Evolutionary conservation across 2,888 invertebrate genomes (phyloP), one percentile per base, ranked within the genome.

Genomic region (Leptopilina syphax): DNA sequence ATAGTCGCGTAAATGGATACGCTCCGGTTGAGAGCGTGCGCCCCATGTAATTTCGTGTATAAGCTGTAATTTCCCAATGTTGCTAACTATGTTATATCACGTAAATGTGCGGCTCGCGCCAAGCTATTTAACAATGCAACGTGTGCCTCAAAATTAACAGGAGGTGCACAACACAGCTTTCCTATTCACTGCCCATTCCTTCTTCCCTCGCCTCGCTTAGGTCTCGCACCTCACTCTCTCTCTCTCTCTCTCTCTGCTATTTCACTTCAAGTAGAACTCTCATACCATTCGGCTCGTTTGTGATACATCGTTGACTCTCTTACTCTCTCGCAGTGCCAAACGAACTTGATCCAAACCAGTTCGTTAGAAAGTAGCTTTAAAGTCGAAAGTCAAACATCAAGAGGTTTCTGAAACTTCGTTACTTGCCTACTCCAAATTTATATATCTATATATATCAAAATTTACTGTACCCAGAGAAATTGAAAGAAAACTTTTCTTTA

Each of bases 41-140:
- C 79, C 76, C 83, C 81, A 68, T 86, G 85, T 87, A 87, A 87
- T 86, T 86, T 86, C 86, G 81, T 82, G 85, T 85, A 85, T 84
- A 82, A 85, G 84, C 85, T 87, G 87, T 85, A 87, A 87, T 86
- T 87, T 83, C 84, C 84, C 84, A 83, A 82, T 84, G 82, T 80
- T 82, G 80, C 81, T 86, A 85, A 85, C 85, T 86, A 82, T 81
- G 83, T 86, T 87, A 84, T 84, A 83, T 84, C 82, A 77, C 83
- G 80, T 82, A 83, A 84, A 81, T 78, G 83, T 77, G 81, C 47
- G 79, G 84, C 80, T 80, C 82, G 67, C 81, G 73, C 63, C 65
- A 67, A 67, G 78, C 80, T 79, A 83, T 82, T 82, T 80, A 78
- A 78, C 77, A 68, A 76, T 83, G 83, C 84, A 65, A 79, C 81